phyloP scores from a whole-genome alignment of 2,888 invertebrate species.

The Thelaira solivaga region DNA sequence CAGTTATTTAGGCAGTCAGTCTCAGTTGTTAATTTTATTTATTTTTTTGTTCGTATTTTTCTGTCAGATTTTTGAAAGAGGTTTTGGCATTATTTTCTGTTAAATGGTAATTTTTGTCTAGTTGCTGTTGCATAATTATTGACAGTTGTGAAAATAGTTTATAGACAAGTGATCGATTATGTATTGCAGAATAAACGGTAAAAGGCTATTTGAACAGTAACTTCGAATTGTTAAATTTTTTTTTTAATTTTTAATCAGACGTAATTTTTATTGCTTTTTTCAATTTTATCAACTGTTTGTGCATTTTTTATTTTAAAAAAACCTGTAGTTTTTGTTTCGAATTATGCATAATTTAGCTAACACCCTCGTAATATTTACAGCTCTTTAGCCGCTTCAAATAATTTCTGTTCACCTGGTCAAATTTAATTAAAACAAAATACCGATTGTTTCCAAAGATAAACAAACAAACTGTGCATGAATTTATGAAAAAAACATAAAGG shows the following conservation, averaged over 20 bases:
- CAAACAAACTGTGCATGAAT: no score
- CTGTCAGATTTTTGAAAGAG: neutral
- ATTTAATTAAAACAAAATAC: conserved; percentile 16
- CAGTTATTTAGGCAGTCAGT: no score
- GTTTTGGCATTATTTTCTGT: neutral
- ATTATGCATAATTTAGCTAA: neutral
- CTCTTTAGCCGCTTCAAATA: neutral
- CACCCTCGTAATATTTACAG: neutral
- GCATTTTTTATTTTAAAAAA: no score
- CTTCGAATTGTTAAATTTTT: no score
- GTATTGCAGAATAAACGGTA: neutral
- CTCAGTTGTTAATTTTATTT: no score
- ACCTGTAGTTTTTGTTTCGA: no score
- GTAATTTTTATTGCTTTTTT: no score
- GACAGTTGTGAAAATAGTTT: neutral
- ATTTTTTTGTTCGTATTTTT: neutral
- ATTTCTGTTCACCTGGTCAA: conserved; percentile 1
- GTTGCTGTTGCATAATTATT: conserved; percentile 8
- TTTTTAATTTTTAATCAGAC: no score
- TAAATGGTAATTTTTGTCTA: neutral
- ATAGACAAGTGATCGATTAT: neutral
- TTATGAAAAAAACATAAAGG: no score
- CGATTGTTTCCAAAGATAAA: neutral
- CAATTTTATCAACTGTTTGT: no score
- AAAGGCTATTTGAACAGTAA: no score